Conservation (phyloP, 2,888 invertebrate species). For the Synanthedon vespiformis region DNA sequence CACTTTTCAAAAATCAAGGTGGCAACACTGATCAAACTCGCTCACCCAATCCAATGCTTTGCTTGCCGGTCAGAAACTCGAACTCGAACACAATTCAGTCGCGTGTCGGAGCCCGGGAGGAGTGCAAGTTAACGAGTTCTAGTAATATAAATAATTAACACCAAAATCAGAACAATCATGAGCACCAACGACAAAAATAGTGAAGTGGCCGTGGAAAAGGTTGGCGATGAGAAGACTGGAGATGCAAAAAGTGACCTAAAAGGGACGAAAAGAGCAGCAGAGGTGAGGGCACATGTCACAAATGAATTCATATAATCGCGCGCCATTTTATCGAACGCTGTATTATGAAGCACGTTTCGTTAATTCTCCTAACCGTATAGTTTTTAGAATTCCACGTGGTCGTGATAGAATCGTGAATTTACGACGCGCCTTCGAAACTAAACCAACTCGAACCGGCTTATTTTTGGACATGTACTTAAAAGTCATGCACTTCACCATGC, state of each 20-base stretch:
- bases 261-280: slow-evolving; percentile 89
- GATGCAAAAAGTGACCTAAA: slow-evolving; percentile 86
- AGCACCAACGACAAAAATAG: slow-evolving; percentile 80
- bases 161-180: slow-evolving; percentile 64
- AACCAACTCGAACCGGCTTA: slow-evolving; percentile 39
- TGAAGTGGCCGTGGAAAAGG: slow-evolving; percentile 88
- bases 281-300: slow-evolving; percentile 78
- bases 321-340: slow-evolving; percentile 67
- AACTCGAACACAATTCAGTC: slow-evolving; percentile 67
- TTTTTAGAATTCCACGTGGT: slow-evolving; percentile 34
- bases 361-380: slow-evolving; percentile 14
- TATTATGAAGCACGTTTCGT: slow-evolving; percentile 25
- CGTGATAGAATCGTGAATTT: slow-evolving; percentile 8
- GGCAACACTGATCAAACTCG: too few relatives aligned
- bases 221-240: slow-evolving; percentile 78
- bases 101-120: slow-evolving; percentile 74
- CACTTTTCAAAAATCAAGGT: too few relatives aligned
- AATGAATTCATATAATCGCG: slow-evolving; percentile 60
- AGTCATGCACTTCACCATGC: slow-evolving; percentile 27
- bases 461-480: slow-evolving; percentile 46
- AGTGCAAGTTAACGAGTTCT: slow-evolving; percentile 52
- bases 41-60: slow-evolving; percentile 14
- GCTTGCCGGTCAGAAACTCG: slow-evolving; percentile 57
- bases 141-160: slow-evolving; percentile 35
- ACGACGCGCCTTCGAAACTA: slow-evolving; percentile 5